Evolutionary conservation across 2,797 vertebrate genomes (phyloP).

Genomic region (Hylomyscus alleni): DNA sequence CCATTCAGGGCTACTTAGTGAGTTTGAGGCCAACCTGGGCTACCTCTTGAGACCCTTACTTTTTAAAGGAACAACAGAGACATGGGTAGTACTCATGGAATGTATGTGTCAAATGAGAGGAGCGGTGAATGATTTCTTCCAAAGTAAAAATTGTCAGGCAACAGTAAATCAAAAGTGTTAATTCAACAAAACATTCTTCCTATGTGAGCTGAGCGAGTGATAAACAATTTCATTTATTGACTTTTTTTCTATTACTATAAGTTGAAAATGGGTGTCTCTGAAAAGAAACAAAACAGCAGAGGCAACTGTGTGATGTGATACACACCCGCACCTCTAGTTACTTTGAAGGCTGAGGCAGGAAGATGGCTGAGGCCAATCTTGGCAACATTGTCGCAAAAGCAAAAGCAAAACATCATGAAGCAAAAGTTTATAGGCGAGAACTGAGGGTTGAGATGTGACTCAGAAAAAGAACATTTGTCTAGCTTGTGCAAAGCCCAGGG

Average conservation of each 20-base stretch:
- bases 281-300: constrained; percentile 24
- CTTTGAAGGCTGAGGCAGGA: not conserved
- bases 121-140: not conserved
- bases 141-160: constrained; percentile 23
- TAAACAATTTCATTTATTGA: constrained; percentile 38
- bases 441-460: not conserved
- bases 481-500: too few species aligned
- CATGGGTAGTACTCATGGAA: not conserved
- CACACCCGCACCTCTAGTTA: too few species aligned
- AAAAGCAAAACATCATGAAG: not conserved
- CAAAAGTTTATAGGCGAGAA: not conserved
- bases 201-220: not conserved
- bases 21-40: not conserved
- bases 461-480: not conserved
- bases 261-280: constrained; percentile 54
- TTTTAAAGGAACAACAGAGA: not conserved
- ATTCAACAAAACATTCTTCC: constrained; percentile 54
- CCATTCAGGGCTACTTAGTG: not conserved
- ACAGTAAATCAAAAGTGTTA: constrained; percentile 37
- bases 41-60: not conserved
- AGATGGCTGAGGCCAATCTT: not conserved
- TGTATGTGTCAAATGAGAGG: not conserved
- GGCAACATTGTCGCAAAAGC: not conserved
- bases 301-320: too few species aligned
- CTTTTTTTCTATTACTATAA: not conserved